These are phyloP conservation scores for Unio delphinus DNA, from an alignment of 2,888 invertebrate genomes.

Conservation along the genomic window DNA sequence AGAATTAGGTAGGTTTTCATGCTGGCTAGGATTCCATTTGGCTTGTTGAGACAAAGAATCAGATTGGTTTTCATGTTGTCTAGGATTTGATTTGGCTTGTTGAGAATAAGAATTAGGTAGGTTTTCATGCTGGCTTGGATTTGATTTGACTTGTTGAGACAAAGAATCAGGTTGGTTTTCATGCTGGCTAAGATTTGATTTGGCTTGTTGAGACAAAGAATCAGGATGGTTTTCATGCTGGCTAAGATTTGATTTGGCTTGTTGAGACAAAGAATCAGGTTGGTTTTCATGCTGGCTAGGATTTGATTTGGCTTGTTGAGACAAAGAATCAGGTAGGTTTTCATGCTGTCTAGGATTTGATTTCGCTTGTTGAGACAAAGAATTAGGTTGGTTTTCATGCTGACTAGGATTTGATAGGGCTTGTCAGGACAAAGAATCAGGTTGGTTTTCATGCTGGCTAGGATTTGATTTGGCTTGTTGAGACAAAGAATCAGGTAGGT, in stretches of 20 bases:
- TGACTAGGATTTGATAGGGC: not conserved
- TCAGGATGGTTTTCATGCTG: too few relatives aligned
- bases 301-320: constrained; percentile 2
- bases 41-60: not conserved
- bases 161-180: too few relatives aligned
- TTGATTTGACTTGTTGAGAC: not conserved
- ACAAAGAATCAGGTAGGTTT: too few relatives aligned
- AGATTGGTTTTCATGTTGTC: too few relatives aligned
- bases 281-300: not conserved
- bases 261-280: not conserved
- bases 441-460: too few relatives aligned
- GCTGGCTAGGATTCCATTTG: not conserved
- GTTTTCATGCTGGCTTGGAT: not conserved
- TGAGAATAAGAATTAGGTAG: too few relatives aligned
- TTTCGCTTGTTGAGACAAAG: not conserved
- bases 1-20: too few relatives aligned
- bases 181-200: not conserved
- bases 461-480: constrained; percentile 2
- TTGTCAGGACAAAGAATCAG: not conserved
- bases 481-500: not conserved
- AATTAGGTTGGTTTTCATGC: too few relatives aligned
- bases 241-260: constrained; percentile 1
- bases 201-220: not conserved
- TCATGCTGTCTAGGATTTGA: not conserved
- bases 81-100: constrained; percentile 3